Percentiles rank a stretch among this genome's conserved stretches.
These are phyloP conservation scores for Saguinus midas DNA, from an alignment of 2,113 vertebrate species.

Conservation along the genomic window DNA sequence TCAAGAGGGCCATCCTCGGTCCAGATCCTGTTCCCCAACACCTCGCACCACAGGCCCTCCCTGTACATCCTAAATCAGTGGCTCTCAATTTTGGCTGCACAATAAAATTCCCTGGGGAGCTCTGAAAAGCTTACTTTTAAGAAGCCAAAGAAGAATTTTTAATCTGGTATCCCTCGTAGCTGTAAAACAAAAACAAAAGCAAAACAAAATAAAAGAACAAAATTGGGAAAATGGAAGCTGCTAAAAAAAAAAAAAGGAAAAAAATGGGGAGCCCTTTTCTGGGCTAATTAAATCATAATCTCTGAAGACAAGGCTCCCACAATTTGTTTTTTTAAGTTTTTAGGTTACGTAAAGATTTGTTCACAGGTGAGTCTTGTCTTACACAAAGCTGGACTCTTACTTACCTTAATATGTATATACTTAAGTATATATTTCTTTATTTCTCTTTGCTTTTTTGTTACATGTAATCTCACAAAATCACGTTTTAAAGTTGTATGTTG, in stretches of 20 bases:
- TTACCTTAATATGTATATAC: background rate
- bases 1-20: background rate
- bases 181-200: background rate
- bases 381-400: background rate
- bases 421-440: background rate
- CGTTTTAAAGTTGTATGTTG: background rate
- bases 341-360: background rate
- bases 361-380: background rate
- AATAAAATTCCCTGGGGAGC: background rate
- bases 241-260: no score
- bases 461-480: background rate
- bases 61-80: no score
- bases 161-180: background rate
- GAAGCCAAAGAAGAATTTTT: slow-evolving; percentile 15
- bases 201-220: background rate
- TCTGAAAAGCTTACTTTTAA: background rate
- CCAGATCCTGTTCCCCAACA: background rate
- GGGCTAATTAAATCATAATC: background rate
- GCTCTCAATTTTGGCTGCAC: background rate
- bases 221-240: background rate
- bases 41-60: background rate
- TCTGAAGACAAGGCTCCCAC: background rate
- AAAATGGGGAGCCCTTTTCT: background rate
- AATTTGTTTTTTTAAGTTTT: background rate
- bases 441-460: background rate